Evolutionary conservation across 2,113 vertebrate genomes (phyloP).

Genomic region (Grammomys dolichurus): DNA sequence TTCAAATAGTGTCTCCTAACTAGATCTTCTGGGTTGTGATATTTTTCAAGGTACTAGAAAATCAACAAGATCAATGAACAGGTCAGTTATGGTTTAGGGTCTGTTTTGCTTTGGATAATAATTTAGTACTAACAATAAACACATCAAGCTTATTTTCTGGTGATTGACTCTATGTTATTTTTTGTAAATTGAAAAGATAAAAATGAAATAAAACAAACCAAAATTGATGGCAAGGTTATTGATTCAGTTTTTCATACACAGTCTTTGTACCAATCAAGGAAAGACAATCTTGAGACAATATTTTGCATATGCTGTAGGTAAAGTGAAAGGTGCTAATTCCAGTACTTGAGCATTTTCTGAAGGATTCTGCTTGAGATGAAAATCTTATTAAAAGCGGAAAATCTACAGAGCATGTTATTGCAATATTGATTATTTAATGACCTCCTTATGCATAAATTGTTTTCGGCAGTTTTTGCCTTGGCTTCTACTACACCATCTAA

Average conservation of each 20-base stretch:
- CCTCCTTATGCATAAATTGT: not conserved
- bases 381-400: not conserved
- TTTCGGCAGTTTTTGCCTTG: constrained; percentile 4
- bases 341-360: not conserved
- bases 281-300: constrained; percentile 16
- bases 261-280: not conserved
- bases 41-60: not conserved
- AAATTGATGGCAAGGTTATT: not conserved
- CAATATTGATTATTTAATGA: not conserved
- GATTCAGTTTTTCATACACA: not conserved
- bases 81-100: not conserved
- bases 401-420: not conserved
- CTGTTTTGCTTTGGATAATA: not conserved
- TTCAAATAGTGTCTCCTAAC: not conserved
- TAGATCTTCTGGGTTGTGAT: not conserved
- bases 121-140: not conserved
- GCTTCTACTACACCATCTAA: not conserved
- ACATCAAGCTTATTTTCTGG: not conserved
- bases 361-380: not conserved
- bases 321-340: not conserved
- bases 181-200: not conserved
- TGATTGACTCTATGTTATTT: not conserved
- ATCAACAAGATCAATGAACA: not conserved
- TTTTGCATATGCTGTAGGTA: not conserved
- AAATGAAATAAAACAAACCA: not conserved